Percentiles rank a stretch among this genome's conserved stretches.
These are phyloP conservation scores for Unio delphinus DNA, from an alignment of 2,888 invertebrate species.

Conservation along the genomic window DNA sequence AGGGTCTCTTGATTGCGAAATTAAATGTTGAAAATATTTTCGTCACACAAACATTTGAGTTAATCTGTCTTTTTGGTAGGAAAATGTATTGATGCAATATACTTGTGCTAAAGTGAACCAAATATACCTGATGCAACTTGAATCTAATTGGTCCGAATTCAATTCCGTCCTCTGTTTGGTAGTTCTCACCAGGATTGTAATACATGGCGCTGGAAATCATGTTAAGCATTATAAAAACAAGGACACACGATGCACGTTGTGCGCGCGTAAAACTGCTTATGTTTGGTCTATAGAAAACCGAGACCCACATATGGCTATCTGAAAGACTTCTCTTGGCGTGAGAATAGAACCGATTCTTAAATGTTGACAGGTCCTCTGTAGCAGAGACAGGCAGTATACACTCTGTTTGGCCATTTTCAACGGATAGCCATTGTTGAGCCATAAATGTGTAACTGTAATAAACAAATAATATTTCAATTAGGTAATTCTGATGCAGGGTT, in stretches of 20 bases:
- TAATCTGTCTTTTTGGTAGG: too few species aligned
- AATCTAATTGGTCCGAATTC: conserved; percentile 44
- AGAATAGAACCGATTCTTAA: conserved; percentile 39
- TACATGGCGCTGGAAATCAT: conserved; percentile 52
- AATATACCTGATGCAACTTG: conserved; percentile 27
- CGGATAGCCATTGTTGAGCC: conserved; percentile 41
- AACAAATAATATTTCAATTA: background rate
- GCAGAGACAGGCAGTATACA: conserved; percentile 41
- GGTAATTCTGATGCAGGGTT: too few species aligned
- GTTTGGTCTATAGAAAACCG: conserved; percentile 42
- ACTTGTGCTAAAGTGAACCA: background rate
- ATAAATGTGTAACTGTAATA: conserved; percentile 39
- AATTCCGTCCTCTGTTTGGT: conserved; percentile 30
- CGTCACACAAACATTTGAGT: too few species aligned
- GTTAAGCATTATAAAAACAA: conserved; percentile 41
- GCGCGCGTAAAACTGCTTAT: conserved; percentile 42
- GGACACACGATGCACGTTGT: conserved; percentile 39
- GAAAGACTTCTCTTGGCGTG: conserved; percentile 44
- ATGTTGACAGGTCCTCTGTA: conserved; percentile 38
- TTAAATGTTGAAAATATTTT: too few species aligned
- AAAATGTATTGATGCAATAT: background rate
- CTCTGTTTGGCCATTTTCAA: conserved; percentile 40
- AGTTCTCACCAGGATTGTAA: conserved; percentile 28
- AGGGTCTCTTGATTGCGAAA: too few species aligned
- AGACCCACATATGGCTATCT: conserved; percentile 48